Evolutionary conservation across 2,797 vertebrate species (phyloP), one percentile per base, ranked within the genome.

Genomic region (Remorina albescens): DNA sequence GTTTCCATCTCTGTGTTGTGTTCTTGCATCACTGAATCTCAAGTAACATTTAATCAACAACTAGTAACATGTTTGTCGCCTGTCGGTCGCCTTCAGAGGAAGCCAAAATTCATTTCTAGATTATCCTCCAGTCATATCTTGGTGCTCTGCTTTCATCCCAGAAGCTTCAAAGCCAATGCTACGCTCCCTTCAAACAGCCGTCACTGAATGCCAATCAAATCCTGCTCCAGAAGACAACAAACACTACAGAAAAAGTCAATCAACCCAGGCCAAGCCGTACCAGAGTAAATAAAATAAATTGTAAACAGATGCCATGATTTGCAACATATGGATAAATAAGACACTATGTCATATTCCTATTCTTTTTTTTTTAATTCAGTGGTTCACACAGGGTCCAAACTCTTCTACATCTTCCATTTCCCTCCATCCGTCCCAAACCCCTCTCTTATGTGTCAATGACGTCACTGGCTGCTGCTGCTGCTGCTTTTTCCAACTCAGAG

Each of bases 281-380:
- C 90, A 93, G 88, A 92, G 92, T 92, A 93, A 94, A 92, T 89
- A 90, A 88, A 90, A 91, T 77, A 86, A 89, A 94, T 82, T 71
- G 86, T 90, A 91, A 93, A 90, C 94, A 95, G 86, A 93, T 94
- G 92, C 69, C n/a, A 70, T 91, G 69, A 93, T 94, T 80, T 76
- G 74, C 66, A 90, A 71, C 94, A 94, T 89, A 79, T 92, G 92
- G 89, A 91, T 78, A 81, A 91, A 90, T 91, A 83, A 86, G 83
- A 76, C 82, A 85, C 67, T 83, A 86, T 87, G 89, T 93, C 89
- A 88, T 91, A 86, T 67, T 83, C 81, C 42, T 68, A 39, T 56
- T 59, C 9, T 49, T 68, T 65, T 76, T 78, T 80, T 85, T 85
- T 86, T 66, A 63, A 87, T 87, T 77, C 74, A 77, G 82, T 65